Conservation (phyloP, 2,888 invertebrate genomes). For the Chloroclystis v-ata region DNA sequence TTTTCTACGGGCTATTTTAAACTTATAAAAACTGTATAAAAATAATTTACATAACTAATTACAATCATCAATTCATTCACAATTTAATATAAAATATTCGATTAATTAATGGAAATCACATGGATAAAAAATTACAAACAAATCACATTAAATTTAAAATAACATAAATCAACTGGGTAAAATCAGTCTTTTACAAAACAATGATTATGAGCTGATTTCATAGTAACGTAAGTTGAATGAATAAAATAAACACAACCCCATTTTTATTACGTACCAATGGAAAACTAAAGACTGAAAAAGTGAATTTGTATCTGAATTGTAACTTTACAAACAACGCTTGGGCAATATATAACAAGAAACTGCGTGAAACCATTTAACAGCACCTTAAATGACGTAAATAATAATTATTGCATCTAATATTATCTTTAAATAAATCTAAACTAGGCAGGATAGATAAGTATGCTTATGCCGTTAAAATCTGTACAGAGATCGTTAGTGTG, state of each 20-base stretch:
- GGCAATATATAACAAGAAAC: conserved; percentile 32
- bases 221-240: too few species aligned
- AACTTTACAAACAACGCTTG: too few species aligned
- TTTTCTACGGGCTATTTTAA: conserved; percentile 17
- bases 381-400: conserved; percentile 50
- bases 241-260: too few species aligned
- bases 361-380: conserved; percentile 62
- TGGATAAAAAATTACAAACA: conserved; percentile 22
- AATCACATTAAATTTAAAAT: conserved; percentile 31
- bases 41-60: conserved; percentile 20
- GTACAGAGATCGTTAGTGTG: conserved; percentile 55
- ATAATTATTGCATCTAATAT: conserved; percentile 27
- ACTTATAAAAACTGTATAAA: conserved; percentile 19
- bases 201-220: background rate
- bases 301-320: too few species aligned
- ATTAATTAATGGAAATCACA: conserved; percentile 24
- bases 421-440: conserved; percentile 20
- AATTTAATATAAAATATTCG: conserved; percentile 22
- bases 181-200: conserved; percentile 62
- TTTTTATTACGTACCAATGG: too few species aligned
- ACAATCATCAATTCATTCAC: conserved; percentile 20
- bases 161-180: conserved; percentile 34
- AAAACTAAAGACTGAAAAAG: too few species aligned
- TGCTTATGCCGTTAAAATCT: conserved; percentile 37
- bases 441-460: conserved; percentile 36